Conservation (phyloP, 92 coral and sea anemone species). For the Parazoanthus atlanticus region DNA sequence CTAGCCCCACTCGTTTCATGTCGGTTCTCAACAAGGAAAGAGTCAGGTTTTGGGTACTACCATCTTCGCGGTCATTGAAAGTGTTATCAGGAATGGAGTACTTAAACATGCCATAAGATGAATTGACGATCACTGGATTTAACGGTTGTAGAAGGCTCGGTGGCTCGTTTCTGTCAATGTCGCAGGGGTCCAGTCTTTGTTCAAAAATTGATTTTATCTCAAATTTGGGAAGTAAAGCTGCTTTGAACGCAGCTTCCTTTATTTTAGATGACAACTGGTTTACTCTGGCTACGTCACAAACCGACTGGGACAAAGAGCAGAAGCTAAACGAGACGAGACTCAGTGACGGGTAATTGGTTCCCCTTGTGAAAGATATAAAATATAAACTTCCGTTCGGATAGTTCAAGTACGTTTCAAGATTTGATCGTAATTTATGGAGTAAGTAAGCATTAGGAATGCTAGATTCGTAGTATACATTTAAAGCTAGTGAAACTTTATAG, state of each 20-base stretch:
- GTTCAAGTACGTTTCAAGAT: conserved; percentile 28
- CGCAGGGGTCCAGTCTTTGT: conserved; percentile 44
- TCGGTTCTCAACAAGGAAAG: conserved; percentile 38
- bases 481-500: conserved; percentile 23
- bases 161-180: conserved; percentile 37
- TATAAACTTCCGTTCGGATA: conserved; percentile 24
- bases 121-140: conserved; percentile 30
- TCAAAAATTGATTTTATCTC: conserved; percentile 26
- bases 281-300: conserved; percentile 21
- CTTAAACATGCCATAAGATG: conserved; percentile 42
- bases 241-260: conserved; percentile 13
- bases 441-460: conserved; percentile 42
- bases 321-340: conserved; percentile 47
- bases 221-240: conserved; percentile 48
- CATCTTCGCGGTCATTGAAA: conserved; percentile 55
- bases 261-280: conserved; percentile 17
- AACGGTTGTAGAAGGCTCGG: conserved; percentile 14
- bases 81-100: conserved; percentile 39
- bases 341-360: conserved; percentile 42
- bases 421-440: conserved; percentile 14
- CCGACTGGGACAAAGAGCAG: conserved; percentile 15
- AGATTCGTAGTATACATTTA: conserved; percentile 30
- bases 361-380: conserved; percentile 47
- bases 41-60: conserved; percentile 43
- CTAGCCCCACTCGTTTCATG: conserved; percentile 22